Evolutionary conservation across 2,888 invertebrate species (phyloP), one percentile per base, ranked within the genome.

Genomic region (Campaea margaritaria): DNA sequence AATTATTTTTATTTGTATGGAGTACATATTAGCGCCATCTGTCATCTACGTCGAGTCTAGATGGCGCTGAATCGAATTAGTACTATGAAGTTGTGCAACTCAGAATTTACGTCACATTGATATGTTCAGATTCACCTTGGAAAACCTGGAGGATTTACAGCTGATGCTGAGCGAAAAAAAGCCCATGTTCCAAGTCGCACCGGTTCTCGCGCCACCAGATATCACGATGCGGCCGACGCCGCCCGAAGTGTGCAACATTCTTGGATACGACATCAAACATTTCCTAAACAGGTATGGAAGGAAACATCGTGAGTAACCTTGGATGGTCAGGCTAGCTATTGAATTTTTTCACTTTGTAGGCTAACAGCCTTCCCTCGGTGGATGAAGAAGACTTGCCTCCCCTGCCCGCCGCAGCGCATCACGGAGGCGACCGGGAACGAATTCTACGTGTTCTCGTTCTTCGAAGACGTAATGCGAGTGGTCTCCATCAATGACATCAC

Each of bases 301-400:
- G 0, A 21, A n/a, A n/a, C n/a, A n/a, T n/a, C n/a, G n/a, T n/a
- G n/a, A n/a, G n/a, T n/a, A n/a, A n/a, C n/a, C n/a, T n/a, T n/a
- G n/a, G n/a, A n/a, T n/a, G n/a, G n/a, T n/a, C n/a, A n/a, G n/a
- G n/a, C n/a, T 34, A 8, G 10, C 34, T 34, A 10, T 11, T 34
- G n/a, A 12, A 5, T 2, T 8, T 13, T 5, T 4, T 2, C 39
- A 41, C 4, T 36, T 31, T 48, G 0, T 74, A 96, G 96, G 62
- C 82, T 97, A 7, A 96, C 95, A 72, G 84, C 93, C 0, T 96
- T 98, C 76, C 94, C 96, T 0, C 95, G 98, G 9, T 98, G 98
- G 98, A 96, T 97, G 96, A 93, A 95, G 71, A 95, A 95, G 11
- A 96, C 96, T 0, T 98, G 98, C 74, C 78, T 96, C 0, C 93